These are phyloP conservation scores for Cheilinus undulatus DNA, from an alignment of 2,113 vertebrate genomes.

Conservation along the genomic window DNA sequence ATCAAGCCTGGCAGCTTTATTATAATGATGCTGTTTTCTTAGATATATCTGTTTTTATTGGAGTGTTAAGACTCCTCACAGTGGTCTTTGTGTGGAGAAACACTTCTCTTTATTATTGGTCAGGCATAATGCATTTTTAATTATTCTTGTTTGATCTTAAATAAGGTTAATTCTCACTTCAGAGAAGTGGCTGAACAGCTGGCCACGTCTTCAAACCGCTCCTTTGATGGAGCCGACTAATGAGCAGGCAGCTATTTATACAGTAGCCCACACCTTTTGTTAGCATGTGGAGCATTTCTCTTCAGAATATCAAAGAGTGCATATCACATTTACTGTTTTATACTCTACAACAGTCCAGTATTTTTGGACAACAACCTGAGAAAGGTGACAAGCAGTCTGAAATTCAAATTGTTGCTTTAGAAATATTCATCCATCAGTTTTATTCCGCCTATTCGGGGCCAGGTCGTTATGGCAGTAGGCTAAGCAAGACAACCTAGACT, in stretches of 20 bases:
- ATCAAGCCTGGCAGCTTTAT: constrained; percentile 24
- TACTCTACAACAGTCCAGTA: too few species aligned
- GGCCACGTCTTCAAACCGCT: constrained; percentile 26
- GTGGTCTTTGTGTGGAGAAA: constrained; percentile 44
- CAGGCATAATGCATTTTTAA: constrained; percentile 32
- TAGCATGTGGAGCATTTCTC: not conserved
- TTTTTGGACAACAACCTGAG: too few species aligned
- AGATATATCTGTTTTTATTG: constrained; percentile 8
- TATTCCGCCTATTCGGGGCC: too few species aligned
- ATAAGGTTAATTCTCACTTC: constrained; percentile 47
- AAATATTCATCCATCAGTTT: too few species aligned
- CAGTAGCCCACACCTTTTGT: not conserved
- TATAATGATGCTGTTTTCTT: constrained; percentile 4
- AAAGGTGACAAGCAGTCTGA: too few species aligned
- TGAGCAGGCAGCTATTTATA: constrained; percentile 18
- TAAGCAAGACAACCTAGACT: too few species aligned
- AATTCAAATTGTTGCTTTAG: too few species aligned
- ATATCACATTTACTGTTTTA: not conserved
- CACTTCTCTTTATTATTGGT: constrained; percentile 23
- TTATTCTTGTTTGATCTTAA: constrained; percentile 40
- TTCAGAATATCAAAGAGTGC: not conserved
- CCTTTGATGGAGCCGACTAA: constrained; percentile 24
- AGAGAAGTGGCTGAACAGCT: constrained; percentile 18
- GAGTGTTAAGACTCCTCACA: constrained; percentile 17
- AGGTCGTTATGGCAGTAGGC: too few species aligned